These are phyloP conservation scores for Anser cygnoides DNA, from an alignment of 2,113 vertebrate genomes.

Conservation along the genomic window DNA sequence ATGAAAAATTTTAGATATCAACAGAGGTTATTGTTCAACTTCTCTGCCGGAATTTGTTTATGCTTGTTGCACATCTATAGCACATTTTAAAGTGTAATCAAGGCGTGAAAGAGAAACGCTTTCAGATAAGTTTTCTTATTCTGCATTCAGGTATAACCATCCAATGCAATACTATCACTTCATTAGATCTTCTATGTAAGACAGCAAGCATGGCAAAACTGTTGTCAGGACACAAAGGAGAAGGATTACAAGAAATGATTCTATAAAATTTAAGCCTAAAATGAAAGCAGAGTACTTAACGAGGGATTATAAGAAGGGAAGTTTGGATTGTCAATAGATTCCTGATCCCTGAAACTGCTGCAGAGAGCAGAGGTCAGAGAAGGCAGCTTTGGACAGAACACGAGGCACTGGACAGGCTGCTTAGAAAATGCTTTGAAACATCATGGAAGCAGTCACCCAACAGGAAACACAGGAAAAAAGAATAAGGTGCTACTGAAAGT, in stretches of 20 bases:
- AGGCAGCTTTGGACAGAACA: background rate
- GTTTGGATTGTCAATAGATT: background rate
- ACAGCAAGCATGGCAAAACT: background rate
- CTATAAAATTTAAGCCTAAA: background rate
- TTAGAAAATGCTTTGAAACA: background rate
- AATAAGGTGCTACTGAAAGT: background rate
- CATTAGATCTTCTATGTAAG: background rate
- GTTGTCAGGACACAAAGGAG: background rate
- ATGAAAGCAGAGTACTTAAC: background rate
- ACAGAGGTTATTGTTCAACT: background rate
- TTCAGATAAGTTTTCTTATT: background rate
- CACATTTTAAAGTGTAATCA: background rate
- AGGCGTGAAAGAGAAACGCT: background rate
- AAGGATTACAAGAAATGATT: background rate
- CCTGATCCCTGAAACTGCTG: background rate
- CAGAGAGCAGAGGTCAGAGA: background rate
- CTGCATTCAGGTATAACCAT: background rate
- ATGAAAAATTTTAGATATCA: background rate
- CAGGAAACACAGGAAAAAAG: background rate
- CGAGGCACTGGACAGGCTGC: background rate
- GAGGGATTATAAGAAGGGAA: background rate
- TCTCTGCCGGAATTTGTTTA: background rate
- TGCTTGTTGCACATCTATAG: background rate
- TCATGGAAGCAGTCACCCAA: background rate
- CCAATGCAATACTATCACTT: background rate